phyloP scores from a whole-genome alignment of 2,113 vertebrate species.

The Suricata suricatta region DNA sequence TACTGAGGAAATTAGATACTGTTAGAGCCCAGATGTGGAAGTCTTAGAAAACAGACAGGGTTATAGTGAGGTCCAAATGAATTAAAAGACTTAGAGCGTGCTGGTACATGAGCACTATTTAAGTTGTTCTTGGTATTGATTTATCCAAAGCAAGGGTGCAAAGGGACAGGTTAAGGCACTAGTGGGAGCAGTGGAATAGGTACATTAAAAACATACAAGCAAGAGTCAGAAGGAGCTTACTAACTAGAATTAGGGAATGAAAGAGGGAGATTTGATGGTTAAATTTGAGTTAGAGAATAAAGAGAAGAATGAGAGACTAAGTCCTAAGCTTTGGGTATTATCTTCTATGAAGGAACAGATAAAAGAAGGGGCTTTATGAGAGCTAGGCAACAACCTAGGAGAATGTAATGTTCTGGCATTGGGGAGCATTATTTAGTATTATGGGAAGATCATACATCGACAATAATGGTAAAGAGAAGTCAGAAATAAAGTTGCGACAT shows the following conservation, averaged over 20 bases:
- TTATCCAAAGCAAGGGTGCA: background rate
- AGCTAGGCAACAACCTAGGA: background rate
- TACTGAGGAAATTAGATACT: background rate
- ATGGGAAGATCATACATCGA: background rate
- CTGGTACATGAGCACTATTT: background rate
- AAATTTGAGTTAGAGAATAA: background rate
- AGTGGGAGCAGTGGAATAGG: background rate
- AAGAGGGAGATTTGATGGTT: background rate
- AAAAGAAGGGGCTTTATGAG: background rate
- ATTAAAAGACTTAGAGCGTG: background rate
- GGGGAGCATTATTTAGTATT: background rate
- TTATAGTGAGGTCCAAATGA: background rate
- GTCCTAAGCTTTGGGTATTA: background rate
- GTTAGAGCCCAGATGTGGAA: background rate
- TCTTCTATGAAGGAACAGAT: background rate
- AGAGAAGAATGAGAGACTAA: background rate
- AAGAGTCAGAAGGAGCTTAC: background rate
- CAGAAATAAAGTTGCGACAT: background rate
- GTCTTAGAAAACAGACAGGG: background rate
- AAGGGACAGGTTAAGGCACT: background rate
- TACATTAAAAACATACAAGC: background rate
- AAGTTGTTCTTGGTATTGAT: background rate
- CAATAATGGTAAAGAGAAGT: background rate
- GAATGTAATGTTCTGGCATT: rapidly evolving
- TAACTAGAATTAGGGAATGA: background rate